These are phyloP conservation scores for Pardosa pseudoannulata DNA, from an alignment of 2,888 invertebrate species.

Conservation along the genomic window DNA sequence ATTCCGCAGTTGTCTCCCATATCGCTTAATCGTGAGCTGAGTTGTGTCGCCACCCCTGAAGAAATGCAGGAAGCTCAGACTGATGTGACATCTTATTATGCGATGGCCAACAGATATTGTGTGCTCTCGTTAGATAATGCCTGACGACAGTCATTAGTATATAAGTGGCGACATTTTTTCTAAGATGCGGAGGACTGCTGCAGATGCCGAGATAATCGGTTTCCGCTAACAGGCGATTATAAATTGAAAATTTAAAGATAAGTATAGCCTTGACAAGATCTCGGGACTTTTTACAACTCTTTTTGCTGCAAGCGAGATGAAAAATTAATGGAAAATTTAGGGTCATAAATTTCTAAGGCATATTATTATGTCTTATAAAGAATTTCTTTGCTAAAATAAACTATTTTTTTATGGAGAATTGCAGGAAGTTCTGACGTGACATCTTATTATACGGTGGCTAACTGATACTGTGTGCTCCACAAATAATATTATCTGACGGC, in stretches of 20 bases:
- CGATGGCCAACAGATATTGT: constrained; percentile 2
- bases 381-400: no score
- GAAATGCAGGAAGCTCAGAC: background rate
- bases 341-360: no score
- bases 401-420: no score
- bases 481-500: background rate
- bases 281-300: no score
- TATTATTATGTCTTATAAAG: no score
- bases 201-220: background rate
- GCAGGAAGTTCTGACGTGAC: background rate
- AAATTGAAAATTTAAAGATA: background rate
- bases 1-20: background rate
- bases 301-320: no score
- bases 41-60: constrained; percentile 7
- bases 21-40: background rate
- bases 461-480: background rate
- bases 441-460: constrained; percentile 5
- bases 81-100: constrained; percentile 17
- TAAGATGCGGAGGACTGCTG: background rate
- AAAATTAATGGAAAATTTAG: no score
- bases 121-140: background rate
- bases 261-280: background rate
- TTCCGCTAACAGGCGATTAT: background rate
- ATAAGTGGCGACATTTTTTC: background rate
- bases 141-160: background rate